Base-by-base conservation (phyloP, 1,140 invertebrate species). In the Drosophila nigrodunni region DNA sequence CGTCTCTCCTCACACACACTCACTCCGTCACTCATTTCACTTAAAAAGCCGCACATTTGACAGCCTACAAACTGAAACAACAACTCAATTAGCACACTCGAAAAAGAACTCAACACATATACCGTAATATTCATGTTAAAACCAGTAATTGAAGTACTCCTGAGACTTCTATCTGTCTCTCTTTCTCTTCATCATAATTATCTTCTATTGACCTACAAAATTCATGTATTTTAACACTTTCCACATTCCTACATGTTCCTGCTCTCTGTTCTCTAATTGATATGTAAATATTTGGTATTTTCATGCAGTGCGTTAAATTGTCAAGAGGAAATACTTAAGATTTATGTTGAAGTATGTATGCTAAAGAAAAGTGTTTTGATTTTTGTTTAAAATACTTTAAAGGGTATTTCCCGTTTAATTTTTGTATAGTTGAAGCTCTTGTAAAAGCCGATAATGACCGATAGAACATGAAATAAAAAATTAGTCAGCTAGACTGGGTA, bases 41-140 rank as follows among this genome's bases (percentile, higher is more conserved):
- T 58, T 44, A 13, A 13, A 47, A 46, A 47, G 39, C 65, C 65
- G 18, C 59, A 64, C 41, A 70, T 50, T 71, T 77, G 69, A 77
- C 62, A 67, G 62, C 47, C 37, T 58, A 55, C 50, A 61, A 61
- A 57, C 41, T 57, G n/a, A 62, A 67, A 55, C 64, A 69, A 65
- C 76, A 69, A 80, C 67, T 79, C 81, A 85, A 85, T 85, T 85
- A 83, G 60, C 65, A 60, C 65, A 46, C 15, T 25, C 55, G 18
- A 67, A 77, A 68, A 65, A 47, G 39, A 15, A 46, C 49, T 44
- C 15, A 66, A 54, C 35, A 43, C 34, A 50, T 39, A 35, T 21
- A 2, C 8, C 3, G 0, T 25, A 13, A 69, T 64, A 37, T 55
- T 11, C 54, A 7, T 49, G 52, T 47, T 58, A 25, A 11, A 11